phyloP scores from a whole-genome alignment of 2,888 invertebrate genomes.

The Limnephilus rhombicus region DNA sequence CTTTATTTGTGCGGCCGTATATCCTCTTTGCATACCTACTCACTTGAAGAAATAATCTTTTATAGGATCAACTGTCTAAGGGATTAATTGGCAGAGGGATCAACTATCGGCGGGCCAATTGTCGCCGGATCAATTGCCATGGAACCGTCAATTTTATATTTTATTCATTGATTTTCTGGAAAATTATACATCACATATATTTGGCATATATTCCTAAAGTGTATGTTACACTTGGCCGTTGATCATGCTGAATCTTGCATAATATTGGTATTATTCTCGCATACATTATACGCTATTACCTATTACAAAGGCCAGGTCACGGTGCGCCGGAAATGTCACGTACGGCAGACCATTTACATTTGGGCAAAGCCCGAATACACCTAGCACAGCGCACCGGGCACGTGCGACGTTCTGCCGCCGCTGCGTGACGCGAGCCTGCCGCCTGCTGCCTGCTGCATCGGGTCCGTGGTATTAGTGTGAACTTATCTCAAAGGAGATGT shows the following conservation, averaged over 20 bases:
- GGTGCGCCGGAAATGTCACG: conserved; percentile 56
- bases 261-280: not conserved
- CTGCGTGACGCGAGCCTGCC: not conserved
- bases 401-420: not conserved
- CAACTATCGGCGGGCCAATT: too few relatives aligned
- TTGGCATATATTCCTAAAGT: not conserved
- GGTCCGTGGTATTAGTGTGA: not conserved
- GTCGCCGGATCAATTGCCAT: too few relatives aligned
- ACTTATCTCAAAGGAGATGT: not conserved
- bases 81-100: too few relatives aligned
- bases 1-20: too few relatives aligned
- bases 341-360: conserved; percentile 55
- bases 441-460: not conserved
- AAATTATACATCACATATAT: not conserved
- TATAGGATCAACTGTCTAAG: too few relatives aligned
- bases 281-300: not conserved
- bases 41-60: too few relatives aligned
- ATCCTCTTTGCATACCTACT: too few relatives aligned
- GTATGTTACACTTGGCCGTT: not conserved
- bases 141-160: not conserved
- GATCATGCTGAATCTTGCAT: not conserved
- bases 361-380: conserved; percentile 50
- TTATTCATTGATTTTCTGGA: not conserved
- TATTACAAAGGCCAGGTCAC: conserved; percentile 43
- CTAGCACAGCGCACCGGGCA: conserved; percentile 3